phyloP scores from a whole-genome alignment of 2,113 vertebrate genomes.

The Psilopogon haemacephalus region DNA sequence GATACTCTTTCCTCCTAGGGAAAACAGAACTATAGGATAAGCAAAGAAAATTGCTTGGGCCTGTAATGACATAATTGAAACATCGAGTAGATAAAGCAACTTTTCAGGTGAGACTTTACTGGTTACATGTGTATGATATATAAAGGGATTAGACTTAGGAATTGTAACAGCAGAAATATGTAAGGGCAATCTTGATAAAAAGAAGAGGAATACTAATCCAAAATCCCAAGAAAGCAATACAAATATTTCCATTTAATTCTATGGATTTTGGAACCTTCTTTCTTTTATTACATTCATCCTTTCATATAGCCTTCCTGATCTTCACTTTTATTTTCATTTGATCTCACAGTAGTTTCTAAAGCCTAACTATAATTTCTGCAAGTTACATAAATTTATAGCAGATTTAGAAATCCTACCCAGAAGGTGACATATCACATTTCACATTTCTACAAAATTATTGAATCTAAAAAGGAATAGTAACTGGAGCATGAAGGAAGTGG shows the following conservation, averaged over 20 bases:
- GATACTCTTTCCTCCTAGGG: background rate
- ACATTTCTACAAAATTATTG: background rate
- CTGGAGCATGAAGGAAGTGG: background rate
- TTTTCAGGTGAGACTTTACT: background rate
- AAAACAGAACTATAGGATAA: background rate
- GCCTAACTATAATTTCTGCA: background rate
- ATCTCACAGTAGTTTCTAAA: background rate
- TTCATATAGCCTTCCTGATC: accelerated
- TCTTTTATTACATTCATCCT: background rate
- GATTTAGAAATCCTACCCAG: background rate
- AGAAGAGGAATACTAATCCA: background rate
- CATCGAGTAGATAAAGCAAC: background rate
- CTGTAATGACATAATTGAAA: background rate
- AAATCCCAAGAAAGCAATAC: background rate
- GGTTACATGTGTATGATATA: accelerated
- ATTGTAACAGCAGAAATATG: background rate
- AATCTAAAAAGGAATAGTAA: background rate
- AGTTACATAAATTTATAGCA: background rate
- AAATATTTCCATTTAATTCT: background rate
- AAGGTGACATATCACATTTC: background rate
- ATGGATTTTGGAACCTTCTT: background rate
- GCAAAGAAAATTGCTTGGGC: background rate
- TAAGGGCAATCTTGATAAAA: background rate
- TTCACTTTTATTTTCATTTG: background rate
- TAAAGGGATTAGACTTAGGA: background rate